Evolutionary conservation across 2,113 vertebrate species (phyloP).

Genomic region (Melospiza melodia): DNA sequence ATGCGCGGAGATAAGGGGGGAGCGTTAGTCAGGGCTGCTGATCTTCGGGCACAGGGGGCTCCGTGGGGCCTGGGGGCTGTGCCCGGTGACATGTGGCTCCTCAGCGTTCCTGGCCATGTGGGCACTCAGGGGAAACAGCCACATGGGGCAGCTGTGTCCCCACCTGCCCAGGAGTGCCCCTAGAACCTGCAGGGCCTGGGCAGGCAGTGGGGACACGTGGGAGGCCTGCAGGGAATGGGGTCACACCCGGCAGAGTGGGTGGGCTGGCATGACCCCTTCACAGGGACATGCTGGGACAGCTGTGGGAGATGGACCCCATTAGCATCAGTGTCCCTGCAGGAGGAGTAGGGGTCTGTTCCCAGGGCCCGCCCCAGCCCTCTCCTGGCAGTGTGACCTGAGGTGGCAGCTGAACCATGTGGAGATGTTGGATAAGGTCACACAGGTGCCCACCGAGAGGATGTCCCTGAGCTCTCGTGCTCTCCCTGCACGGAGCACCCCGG

Average conservation of each 20-base stretch:
- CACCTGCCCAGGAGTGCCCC: neutral
- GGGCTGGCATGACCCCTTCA: neutral
- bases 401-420: neutral
- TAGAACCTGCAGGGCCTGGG: neutral
- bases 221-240: neutral
- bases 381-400: neutral
- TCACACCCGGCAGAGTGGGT: neutral
- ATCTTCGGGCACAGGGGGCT: neutral
- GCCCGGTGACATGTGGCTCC: rapidly evolving
- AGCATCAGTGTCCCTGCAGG: rapidly evolving
- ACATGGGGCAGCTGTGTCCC: rapidly evolving
- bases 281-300: neutral
- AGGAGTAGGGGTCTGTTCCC: neutral
- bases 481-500: rapidly evolving
- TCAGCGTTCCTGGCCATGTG: rapidly evolving
- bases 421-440: neutral
- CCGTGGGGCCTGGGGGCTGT: neutral
- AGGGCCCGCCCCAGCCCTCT: neutral
- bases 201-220: rapidly evolving
- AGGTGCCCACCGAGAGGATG: rapidly evolving
- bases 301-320: neutral
- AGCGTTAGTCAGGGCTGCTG: neutral
- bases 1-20: neutral
- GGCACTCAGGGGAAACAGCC: too few relatives aligned
- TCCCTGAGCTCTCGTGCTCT: neutral